These are phyloP conservation scores for Tachina fera DNA, from an alignment of 2,888 invertebrate species.

Conservation along the genomic window DNA sequence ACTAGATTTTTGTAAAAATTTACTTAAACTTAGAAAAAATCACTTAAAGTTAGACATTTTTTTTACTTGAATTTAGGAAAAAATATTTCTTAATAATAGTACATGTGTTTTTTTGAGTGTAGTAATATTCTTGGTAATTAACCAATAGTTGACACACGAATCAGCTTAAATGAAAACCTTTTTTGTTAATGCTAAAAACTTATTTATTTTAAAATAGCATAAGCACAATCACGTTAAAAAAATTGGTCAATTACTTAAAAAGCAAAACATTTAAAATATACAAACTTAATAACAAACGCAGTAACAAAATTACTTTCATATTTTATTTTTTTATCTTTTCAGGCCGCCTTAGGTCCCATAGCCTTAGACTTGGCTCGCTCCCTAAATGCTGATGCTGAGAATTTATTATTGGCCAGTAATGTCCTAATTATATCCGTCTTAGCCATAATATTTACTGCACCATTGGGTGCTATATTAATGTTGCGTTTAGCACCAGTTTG, in stretches of 20 bases:
- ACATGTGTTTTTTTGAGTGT: no score
- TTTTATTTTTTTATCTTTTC: constrained; percentile 38
- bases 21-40: no score
- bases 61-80: no score
- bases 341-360: constrained; percentile 88
- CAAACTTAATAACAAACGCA: not conserved
- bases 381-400: constrained; percentile 76
- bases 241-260: not conserved
- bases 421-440: constrained; percentile 84
- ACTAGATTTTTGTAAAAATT: no score
- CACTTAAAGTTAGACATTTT: no score
- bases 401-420: constrained; percentile 81
- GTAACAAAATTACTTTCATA: constrained; percentile 2
- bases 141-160: not conserved
- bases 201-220: no score
- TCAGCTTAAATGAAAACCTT: no score
- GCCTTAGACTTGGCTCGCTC: constrained; percentile 85
- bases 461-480: constrained; percentile 84
- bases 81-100: no score
- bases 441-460: constrained; percentile 85
- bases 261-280: not conserved
- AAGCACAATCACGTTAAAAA: not conserved
- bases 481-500: constrained; percentile 82
- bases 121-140: not conserved
- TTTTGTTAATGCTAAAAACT: no score